Base-by-base conservation (phyloP, 2,888 invertebrate species). In the Zaprionus bogoriensis region DNA sequence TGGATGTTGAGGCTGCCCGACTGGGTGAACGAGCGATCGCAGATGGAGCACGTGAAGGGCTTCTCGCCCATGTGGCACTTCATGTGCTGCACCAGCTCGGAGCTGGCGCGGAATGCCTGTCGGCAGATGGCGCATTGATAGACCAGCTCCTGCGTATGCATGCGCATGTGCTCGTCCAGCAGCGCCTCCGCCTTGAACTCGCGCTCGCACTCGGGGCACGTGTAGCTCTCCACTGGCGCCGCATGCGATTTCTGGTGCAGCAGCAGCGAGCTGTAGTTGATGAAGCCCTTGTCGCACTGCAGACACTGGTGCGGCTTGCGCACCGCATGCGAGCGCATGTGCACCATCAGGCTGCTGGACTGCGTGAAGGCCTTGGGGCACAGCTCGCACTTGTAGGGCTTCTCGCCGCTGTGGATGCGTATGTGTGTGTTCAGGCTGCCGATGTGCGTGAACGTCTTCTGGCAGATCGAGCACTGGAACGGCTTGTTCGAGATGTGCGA, bases 1-100 rank as follows among this genome's bases (percentile, higher is more conserved):
- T 91, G 91, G 5, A 91, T 91, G 53, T 90, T 91, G 7, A 91
- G 78, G 58, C 90, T 90, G 39, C 91, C 91, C 0, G 91, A 90
- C 66, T 91, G 91, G 0, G 91, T 91, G 63, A 91, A 91, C n/a
- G 90, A 89, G 42, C 90, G 89, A 74, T 91, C 90, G 65, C 91
- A 91, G 27, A 91, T 80, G 19, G 90, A 90, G 60, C 91, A 91
- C 41, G 90, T 90, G 51, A 91, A 91, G 0, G 91, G 91, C 54
- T 91, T 91, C 62, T 91, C 91, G 9, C 91, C 91, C 80, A 91
- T 90, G 53, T 92, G 91, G 17, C 88, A 88, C 59, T 91, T 91
- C 90, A 91, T 91, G 66, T 92, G 91, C 66, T 91, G 91, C 32
- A 91, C 91, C 48, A 91, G 67, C 70, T 91, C 90, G n/a, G 90